These are phyloP conservation scores for Xylophagus ater DNA, from an alignment of 2,888 invertebrate species.

Conservation along the genomic window DNA sequence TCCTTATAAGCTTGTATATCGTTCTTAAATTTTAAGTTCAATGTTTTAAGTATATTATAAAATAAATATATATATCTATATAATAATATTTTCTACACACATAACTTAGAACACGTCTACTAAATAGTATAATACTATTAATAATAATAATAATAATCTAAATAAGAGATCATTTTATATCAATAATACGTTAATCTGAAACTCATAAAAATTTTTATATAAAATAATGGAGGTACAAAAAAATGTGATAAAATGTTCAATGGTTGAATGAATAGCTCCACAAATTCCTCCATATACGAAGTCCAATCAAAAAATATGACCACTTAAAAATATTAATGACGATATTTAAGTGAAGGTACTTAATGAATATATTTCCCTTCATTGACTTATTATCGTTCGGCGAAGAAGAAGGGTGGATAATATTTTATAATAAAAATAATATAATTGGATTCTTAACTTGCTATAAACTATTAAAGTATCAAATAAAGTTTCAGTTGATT, in stretches of 20 bases:
- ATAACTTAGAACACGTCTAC: background rate
- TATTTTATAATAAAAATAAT: background rate
- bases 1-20: too few relatives aligned
- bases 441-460: constrained; percentile 8
- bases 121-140: background rate
- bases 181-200: background rate
- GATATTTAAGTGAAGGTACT: constrained; percentile 12
- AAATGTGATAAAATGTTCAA: too few relatives aligned
- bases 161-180: background rate
- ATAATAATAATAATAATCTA: constrained; percentile 1
- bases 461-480: too few relatives aligned
- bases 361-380: constrained; percentile 10
- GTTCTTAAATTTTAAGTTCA: too few relatives aligned
- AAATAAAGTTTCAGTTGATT: too few relatives aligned
- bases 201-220: background rate
- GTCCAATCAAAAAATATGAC: too few relatives aligned
- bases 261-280: too few relatives aligned
- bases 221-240: constrained; percentile 5
- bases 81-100: constrained; percentile 5
- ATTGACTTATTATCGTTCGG: background rate
- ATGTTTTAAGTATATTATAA: constrained; percentile 9
- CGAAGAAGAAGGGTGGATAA: constrained; percentile 5
- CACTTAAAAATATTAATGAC: constrained; percentile 7
- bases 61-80: constrained; percentile 3
- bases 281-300: too few relatives aligned